Evolutionary conservation across 2,113 vertebrate species (phyloP).

Genomic region (Menura novaehollandiae): DNA sequence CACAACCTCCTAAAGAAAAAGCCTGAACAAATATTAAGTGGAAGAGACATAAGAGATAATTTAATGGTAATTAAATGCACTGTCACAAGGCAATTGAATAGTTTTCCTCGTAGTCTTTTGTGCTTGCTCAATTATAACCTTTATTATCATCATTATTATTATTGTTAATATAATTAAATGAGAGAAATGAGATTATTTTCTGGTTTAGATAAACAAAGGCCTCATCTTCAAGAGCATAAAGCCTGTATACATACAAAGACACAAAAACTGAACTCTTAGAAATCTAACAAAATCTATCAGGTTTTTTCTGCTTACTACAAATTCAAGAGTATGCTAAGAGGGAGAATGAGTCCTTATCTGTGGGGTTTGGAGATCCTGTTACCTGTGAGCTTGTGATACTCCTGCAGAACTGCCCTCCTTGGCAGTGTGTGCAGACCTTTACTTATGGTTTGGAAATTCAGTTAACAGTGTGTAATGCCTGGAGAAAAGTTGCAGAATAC

Average conservation of each 20-base stretch:
- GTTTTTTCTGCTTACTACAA: not conserved
- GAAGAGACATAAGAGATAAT: conserved; percentile 21
- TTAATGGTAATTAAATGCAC: conserved; percentile 31
- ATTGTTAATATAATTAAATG: not conserved
- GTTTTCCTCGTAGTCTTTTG: conserved; percentile 15
- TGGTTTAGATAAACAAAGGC: not conserved
- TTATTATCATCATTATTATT: conserved; percentile 21
- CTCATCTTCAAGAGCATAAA: not conserved
- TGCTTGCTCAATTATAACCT: conserved; percentile 14
- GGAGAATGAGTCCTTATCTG: not conserved
- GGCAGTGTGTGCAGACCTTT: not conserved
- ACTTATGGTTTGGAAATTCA: not conserved
- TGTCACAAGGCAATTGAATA: not conserved
- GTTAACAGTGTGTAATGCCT: not conserved
- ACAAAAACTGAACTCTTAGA: not conserved
- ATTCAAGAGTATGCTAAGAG: not conserved
- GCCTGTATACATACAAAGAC: not conserved
- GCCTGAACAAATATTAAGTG: conserved; percentile 3
- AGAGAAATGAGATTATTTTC: not conserved
- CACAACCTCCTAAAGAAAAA: not conserved
- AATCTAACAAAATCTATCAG: not conserved
- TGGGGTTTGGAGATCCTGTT: not conserved
- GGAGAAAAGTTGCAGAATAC: not conserved
- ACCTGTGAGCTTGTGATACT: not conserved
- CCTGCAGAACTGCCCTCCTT: not conserved